Base-by-base conservation (phyloP, 2,113 vertebrate genomes). In the Platysteira castanea region DNA sequence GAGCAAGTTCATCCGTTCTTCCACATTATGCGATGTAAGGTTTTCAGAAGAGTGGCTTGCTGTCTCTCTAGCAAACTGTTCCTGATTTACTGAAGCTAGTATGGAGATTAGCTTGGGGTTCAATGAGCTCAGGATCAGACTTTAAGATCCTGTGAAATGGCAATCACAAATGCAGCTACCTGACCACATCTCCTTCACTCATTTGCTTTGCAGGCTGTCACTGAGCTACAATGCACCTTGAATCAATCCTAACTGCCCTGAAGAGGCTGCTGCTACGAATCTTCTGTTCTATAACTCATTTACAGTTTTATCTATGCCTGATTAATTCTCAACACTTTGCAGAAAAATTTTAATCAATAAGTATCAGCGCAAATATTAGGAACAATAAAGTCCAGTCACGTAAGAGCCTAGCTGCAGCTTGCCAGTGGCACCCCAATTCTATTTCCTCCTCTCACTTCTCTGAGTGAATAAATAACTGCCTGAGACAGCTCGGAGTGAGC, bases 381-480 rank as follows among this genome's bases (percentile, higher is more conserved):
- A 90, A 64, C 0, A 2, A 23, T 27, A 8, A 84, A 96, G 85
- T 97, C 83, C 83, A 84, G 88, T 93, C 96, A 95, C 60, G 59
- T 96, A 70, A 60, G 79, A 68, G 60, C 46, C 56, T 54, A 84
- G 56, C 79, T 90, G 81, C 68, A 87, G 50, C 90, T 95, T 92
- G 90, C 92, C 91, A 81, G 71, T 94, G 79, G 79, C 73, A 78
- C 64, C 85, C 90, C 88, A 14, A 18, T 78, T 92, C 90, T 95
- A 80, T 92, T 95, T 96, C 64, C 71, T 81, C 7, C 65, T 89
- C 88, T 96, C 64, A 78, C 75, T 94, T 83, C 78, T 70, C 39
- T 39, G 26, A 77, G 93, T 95, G 95, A 95, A 96, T 96, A 96
- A 96, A 96, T 96, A 96, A 96, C 90, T 90, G 76, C 39, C 76